A percentile compares a stretch with the other conserved stretches of the same genome.
Evolutionary conservation across 2,113 vertebrate species (phyloP).

Genomic region (Larimichthys crocea): DNA sequence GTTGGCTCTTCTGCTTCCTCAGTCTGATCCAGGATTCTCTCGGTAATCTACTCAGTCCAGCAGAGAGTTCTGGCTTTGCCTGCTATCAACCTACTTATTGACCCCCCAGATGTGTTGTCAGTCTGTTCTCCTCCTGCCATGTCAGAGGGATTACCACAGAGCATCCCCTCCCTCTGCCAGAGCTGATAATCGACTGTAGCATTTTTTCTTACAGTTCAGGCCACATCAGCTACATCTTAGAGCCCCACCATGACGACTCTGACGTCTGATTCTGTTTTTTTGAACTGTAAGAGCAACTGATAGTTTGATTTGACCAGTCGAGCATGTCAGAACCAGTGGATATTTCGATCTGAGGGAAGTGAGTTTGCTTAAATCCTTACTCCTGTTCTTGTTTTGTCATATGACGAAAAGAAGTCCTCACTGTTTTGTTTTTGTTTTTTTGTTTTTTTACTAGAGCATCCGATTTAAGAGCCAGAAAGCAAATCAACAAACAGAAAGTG

Average conservation of each 20-base stretch:
- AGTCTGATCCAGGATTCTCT: constrained; percentile 61
- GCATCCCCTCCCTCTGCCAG: constrained; percentile 45
- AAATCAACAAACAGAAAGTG: constrained; percentile 32
- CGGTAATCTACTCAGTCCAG: constrained; percentile 73
- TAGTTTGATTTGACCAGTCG: constrained; percentile 19
- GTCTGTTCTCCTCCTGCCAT: constrained; percentile 67
- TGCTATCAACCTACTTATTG: constrained; percentile 75
- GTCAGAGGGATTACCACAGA: constrained; percentile 73
- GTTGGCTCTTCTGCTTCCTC: constrained; percentile 41
- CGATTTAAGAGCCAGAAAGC: constrained; percentile 28
- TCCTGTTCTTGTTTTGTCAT: constrained; percentile 28
- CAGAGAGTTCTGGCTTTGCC: constrained; percentile 65
- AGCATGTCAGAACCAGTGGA: constrained; percentile 3
- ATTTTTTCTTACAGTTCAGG: constrained; percentile 37
- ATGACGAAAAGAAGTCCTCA: constrained; percentile 7
- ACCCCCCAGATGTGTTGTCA: constrained; percentile 76
- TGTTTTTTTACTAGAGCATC: constrained; percentile 14
- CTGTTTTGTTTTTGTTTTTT: constrained; percentile 5
- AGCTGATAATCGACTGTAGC: constrained; percentile 38
- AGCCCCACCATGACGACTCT: not conserved
- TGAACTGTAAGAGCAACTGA: not conserved
- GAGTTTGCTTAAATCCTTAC: constrained; percentile 4
- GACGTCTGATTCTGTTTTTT: not conserved
- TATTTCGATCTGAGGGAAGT: not conserved
- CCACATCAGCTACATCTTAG: constrained; percentile 42